Evolutionary conservation across 64 coral and sea anemone species (phyloP), one percentile per base, ranked within the genome.

Genomic region (Platygyra sinensis): DNA sequence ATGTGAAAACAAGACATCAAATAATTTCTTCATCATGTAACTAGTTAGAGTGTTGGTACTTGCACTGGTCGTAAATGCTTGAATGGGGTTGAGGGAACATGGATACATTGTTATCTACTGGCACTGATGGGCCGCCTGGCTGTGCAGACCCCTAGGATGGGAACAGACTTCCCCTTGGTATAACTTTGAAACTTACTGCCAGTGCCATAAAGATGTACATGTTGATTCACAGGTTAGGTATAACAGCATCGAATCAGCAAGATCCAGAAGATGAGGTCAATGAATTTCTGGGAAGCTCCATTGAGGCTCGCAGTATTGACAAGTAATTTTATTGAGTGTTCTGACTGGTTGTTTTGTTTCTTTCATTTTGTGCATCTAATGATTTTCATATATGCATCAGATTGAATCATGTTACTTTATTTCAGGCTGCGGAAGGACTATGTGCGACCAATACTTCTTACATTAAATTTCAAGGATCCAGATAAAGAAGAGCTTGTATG

Each of bases 261-360:
- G 91, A 95, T 63, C 91, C 97, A 33, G 97, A 99, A 80, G 97
- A 99, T 89, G 97, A 99, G 67, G 94, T 99, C 13, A 95, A 99
- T 75, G 94, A 94, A 39, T 99, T 99, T 86, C 86, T 99, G 50
- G 94, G 94, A 55, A 99, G 87, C 74, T 99, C 97, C 6, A 99
- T 99, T 64, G 97, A 99, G 50, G 94, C 97, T 27, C 82, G 94
- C 22, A 99, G 97, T 39, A 95, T 99, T 73, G 97, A 99, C 72
- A 95, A 92, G 97, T 99, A 86, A 77, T 65, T 73, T 85, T 69
- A 15, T 28, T 80, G 46, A 15, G 29, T 74, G 42, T 30, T 72
- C 11, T 72, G 10, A 72, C 22, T 28, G 15, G 67, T 6, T 72
- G 15, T 72, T 72, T 72, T 72, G 22, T 57, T 16, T n/a, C 22